These are phyloP conservation scores for Apodemus sylvaticus DNA, from an alignment of 2,113 vertebrate species.

Conservation along the genomic window DNA sequence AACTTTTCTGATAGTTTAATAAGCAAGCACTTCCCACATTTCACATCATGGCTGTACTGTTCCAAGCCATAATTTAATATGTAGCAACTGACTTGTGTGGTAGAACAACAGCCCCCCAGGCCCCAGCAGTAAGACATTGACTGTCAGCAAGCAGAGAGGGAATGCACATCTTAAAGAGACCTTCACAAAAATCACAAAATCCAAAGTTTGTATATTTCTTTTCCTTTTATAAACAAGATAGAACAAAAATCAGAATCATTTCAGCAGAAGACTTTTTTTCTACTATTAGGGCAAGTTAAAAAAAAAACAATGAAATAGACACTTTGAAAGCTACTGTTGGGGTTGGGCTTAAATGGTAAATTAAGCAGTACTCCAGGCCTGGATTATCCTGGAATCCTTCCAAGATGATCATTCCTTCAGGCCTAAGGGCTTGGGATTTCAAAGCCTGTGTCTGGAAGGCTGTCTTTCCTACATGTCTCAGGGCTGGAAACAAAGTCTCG, in stretches of 20 bases:
- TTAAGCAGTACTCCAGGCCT: slow-evolving; percentile 51
- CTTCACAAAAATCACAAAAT: slow-evolving; percentile 87
- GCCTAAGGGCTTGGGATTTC: background rate
- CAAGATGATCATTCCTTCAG: background rate
- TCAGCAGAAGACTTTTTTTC: slow-evolving; percentile 81
- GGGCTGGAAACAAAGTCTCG: slow-evolving; percentile 24
- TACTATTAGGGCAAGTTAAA: slow-evolving; percentile 77
- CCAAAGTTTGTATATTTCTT: slow-evolving; percentile 81
- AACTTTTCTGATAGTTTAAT: slow-evolving; percentile 21
- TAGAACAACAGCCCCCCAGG: slow-evolving; percentile 71
- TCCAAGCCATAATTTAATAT: background rate
- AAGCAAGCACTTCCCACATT: background rate
- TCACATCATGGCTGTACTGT: background rate
- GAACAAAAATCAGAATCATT: slow-evolving; percentile 81
- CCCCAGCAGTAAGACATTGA: slow-evolving; percentile 90
- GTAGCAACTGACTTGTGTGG: background rate
- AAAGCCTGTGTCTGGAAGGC: slow-evolving; percentile 11
- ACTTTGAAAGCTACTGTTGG: slow-evolving; percentile 65
- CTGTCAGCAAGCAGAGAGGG: slow-evolving; percentile 89
- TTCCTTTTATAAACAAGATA: slow-evolving; percentile 84
- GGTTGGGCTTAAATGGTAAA: slow-evolving; percentile 37
- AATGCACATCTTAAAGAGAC: slow-evolving; percentile 88
- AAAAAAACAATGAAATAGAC: slow-evolving; percentile 69
- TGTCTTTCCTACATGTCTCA: slow-evolving; percentile 32
- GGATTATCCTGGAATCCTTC: background rate